Evolutionary conservation across 2,113 vertebrate species (phyloP).

Genomic region (Nettapus auritus): DNA sequence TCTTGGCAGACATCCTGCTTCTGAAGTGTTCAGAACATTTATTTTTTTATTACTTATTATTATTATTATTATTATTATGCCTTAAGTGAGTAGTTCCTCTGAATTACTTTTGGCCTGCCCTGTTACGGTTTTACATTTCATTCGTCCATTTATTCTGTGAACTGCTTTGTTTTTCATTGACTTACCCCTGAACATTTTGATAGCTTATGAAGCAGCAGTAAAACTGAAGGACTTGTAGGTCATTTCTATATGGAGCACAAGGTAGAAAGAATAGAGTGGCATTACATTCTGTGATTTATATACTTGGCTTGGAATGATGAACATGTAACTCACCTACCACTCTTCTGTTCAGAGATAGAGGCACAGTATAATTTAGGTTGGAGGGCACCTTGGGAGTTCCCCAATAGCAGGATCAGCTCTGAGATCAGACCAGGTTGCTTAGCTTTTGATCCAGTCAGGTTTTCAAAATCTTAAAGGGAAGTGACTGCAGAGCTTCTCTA

Average conservation of each 20-base stretch:
- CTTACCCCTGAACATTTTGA: constrained; percentile 21
- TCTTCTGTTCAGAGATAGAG: background rate
- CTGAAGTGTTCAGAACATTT: constrained; percentile 11
- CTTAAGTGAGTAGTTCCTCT: constrained; percentile 3
- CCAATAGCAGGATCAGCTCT: background rate
- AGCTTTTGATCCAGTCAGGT: background rate
- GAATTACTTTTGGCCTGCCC: constrained; percentile 19
- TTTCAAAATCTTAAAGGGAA: background rate
- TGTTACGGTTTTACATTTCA: constrained; percentile 36
- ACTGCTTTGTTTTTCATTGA: constrained; percentile 35
- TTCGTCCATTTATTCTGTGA: constrained; percentile 13
- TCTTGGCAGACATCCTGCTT: background rate
- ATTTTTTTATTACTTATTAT: constrained; percentile 8
- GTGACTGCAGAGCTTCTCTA: background rate
- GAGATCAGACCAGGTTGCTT: background rate
- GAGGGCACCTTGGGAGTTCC: background rate
- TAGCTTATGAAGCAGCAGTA: constrained; percentile 20
- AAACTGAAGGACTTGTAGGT: constrained; percentile 36
- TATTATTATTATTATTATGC: background rate
- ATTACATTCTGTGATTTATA: background rate
- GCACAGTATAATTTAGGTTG: background rate
- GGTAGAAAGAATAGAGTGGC: background rate
- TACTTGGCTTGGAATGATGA: background rate
- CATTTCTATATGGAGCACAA: background rate
- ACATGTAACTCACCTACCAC: background rate